phyloP scores from a whole-genome alignment of 1,140 invertebrate genomes.

The Brachionus koreanus region DNA sequence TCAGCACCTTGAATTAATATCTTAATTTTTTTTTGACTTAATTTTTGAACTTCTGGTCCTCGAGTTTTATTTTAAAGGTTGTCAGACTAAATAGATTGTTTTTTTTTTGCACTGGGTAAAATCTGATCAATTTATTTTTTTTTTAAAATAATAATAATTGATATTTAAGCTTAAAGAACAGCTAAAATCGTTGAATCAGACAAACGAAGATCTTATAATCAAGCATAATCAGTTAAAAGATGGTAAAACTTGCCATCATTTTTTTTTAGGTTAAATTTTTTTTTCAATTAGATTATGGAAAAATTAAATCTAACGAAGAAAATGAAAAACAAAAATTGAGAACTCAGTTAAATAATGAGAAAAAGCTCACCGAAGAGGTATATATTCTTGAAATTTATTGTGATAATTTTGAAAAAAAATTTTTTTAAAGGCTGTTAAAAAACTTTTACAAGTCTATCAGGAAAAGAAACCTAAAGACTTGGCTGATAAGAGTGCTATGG shows the following conservation, averaged over 20 bases:
- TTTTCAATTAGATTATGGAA: background rate
- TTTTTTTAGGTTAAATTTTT: background rate
- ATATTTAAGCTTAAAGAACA: slow-evolving; percentile 7
- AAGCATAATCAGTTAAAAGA: slow-evolving; percentile 20
- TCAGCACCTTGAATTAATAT: too few species aligned
- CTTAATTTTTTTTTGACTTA: too few species aligned
- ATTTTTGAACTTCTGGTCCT: too few species aligned
- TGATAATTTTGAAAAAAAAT: background rate
- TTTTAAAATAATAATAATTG: background rate
- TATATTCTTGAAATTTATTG: background rate
- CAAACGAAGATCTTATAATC: slow-evolving; percentile 3
- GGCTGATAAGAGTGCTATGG: slow-evolving; percentile 65
- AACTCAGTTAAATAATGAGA: slow-evolving; percentile 81
- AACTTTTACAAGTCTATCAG: slow-evolving; percentile 93
- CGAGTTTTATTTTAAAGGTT: too few species aligned
- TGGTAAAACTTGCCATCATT: background rate
- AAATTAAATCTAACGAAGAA: background rate
- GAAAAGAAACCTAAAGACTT: slow-evolving; percentile 68
- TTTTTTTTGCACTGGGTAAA: background rate
- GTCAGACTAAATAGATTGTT: too few species aligned
- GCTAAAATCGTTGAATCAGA: background rate
- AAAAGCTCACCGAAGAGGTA: slow-evolving; percentile 63
- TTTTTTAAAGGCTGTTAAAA: slow-evolving; percentile 81
- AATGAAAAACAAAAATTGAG: slow-evolving; percentile 51
- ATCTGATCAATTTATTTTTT: background rate